Conservation (phyloP, 2,888 invertebrate genomes). For the Byasa hedistus region DNA sequence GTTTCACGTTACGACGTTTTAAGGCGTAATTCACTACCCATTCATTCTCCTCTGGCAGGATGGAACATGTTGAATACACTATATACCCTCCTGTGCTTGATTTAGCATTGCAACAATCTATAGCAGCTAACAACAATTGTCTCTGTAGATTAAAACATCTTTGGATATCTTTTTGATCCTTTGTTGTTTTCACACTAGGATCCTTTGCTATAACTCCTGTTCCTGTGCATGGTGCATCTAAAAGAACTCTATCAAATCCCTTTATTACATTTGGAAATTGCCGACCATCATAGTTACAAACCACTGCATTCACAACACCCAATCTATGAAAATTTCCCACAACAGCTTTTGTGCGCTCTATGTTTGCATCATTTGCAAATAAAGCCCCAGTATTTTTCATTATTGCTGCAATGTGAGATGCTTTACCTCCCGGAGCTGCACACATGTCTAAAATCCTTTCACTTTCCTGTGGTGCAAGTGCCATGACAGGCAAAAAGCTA, state of each 20-base stretch:
- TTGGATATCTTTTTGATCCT: conserved; percentile 93
- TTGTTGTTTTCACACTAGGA: conserved; percentile 95
- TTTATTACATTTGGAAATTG: conserved; percentile 91
- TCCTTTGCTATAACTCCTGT: conserved; percentile 99
- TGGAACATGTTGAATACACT: conserved; percentile 99
- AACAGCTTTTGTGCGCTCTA: conserved; percentile 93
- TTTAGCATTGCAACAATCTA: conserved; percentile 96
- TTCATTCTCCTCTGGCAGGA: conserved; percentile 99
- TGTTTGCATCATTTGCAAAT: conserved; percentile 97
- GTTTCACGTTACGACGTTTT: conserved; percentile 94
- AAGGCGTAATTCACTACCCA: conserved; percentile 97
- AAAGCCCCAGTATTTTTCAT: conserved; percentile 99
- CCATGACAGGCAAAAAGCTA: conserved; percentile 98
- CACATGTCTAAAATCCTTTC: conserved; percentile 98
- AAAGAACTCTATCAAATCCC: conserved; percentile 95
- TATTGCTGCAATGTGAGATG: conserved; percentile 97
- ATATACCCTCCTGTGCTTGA: conserved; percentile 96
- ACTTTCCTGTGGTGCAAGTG: conserved; percentile 97
- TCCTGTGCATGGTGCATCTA: conserved; percentile 99
- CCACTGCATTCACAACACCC: conserved; percentile 95
- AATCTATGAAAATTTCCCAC: conserved; percentile 98
- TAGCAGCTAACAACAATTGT: conserved; percentile 95
- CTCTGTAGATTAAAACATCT: conserved; percentile 95
- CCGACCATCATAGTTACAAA: conserved; percentile 94
- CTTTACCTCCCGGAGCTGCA: conserved; percentile 99